Conservation (phyloP, 2,888 invertebrate species). For the Lochmaea capreae region DNA sequence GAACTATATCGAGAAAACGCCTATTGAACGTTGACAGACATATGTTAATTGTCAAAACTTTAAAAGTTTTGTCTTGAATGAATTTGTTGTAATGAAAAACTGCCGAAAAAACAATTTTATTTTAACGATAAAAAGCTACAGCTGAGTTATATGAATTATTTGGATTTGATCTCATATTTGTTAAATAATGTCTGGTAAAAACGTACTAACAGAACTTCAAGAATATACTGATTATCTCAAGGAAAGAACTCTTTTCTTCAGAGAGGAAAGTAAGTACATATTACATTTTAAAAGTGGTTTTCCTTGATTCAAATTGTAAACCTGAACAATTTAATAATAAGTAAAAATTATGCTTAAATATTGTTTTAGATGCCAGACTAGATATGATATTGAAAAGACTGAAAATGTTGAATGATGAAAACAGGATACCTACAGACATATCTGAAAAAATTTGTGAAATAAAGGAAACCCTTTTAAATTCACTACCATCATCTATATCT, state of each 20-base stretch:
- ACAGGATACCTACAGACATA: conserved; percentile 40
- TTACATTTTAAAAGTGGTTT: background rate
- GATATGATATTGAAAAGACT: conserved; percentile 47
- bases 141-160: background rate
- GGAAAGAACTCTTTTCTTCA: conserved; percentile 48
- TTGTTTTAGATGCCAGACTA: conserved; percentile 51
- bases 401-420: conserved; percentile 47
- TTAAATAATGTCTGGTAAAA: conserved; percentile 24
- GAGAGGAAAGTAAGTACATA: conserved; percentile 51
- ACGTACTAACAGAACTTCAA: conserved; percentile 23
- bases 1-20: conserved; percentile 6
- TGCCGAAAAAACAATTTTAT: conserved; percentile 8
- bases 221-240: conserved; percentile 45
- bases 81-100: conserved; percentile 16
- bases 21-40: background rate
- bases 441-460: conserved; percentile 45
- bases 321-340: background rate
- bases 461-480: conserved; percentile 30
- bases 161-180: background rate
- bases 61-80: conserved; percentile 12
- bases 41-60: conserved; percentile 11
- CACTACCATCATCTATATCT: conserved; percentile 40
- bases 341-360: conserved; percentile 1
- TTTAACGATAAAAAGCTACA: background rate
- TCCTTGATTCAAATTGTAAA: background rate